A percentile compares a stretch with the other conserved stretches of the same genome.
Evolutionary conservation across 2,113 vertebrate genomes (phyloP).

Genomic region (Eulemur macaco): DNA sequence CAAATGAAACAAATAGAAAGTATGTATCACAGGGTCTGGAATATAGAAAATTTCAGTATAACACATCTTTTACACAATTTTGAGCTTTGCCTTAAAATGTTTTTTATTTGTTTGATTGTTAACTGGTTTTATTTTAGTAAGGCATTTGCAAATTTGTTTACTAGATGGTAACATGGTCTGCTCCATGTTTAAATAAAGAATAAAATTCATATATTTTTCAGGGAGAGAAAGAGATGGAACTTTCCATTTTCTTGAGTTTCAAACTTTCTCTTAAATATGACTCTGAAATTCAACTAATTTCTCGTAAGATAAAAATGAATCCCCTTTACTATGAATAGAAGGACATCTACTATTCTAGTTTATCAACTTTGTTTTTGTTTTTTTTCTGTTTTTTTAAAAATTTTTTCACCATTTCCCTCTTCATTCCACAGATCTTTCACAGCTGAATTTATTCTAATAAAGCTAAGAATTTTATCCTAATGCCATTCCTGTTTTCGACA

Average conservation of each 20-base stretch:
- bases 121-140: neutral
- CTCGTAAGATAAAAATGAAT: neutral
- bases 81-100: neutral
- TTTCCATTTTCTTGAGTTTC: neutral
- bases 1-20: neutral
- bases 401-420: conserved; percentile 18
- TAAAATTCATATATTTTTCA: neutral
- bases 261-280: neutral
- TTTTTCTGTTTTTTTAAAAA: neutral
- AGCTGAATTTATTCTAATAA: conserved; percentile 49
- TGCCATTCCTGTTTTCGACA: neutral
- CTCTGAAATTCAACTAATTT: neutral
- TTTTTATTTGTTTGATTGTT: neutral
- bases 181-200: conserved; percentile 13
- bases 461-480: conserved; percentile 34
- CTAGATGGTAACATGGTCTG: neutral
- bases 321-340: neutral
- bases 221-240: conserved; percentile 1
- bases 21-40: neutral
- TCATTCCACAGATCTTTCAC: neutral
- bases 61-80: neutral
- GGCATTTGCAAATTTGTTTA: neutral
- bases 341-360: neutral
- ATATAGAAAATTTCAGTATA: neutral
- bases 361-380: neutral